Conservation (phyloP, 1,140 invertebrate genomes). For the Acyrthosiphon pisum region DNA sequence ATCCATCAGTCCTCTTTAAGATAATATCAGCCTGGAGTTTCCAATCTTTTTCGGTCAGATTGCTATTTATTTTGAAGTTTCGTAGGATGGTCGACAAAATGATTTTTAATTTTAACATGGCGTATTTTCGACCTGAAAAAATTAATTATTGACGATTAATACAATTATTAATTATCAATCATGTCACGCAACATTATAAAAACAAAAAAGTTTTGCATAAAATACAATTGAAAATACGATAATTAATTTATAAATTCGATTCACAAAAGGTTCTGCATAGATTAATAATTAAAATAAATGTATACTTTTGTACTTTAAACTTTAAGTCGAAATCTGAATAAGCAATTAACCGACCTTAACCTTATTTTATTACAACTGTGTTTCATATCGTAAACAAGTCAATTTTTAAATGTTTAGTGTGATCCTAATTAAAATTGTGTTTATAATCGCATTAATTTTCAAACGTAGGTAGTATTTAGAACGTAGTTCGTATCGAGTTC, state of each 20-base stretch:
- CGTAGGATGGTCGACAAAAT: constrained; percentile 84
- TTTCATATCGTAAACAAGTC: background rate
- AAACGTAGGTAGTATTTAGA: background rate
- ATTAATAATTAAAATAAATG: constrained; percentile 38
- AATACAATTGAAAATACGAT: constrained; percentile 34
- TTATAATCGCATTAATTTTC: background rate
- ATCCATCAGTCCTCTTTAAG: constrained; percentile 80
- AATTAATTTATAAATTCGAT: background rate
- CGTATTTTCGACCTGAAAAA: constrained; percentile 80
- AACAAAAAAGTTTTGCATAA: constrained; percentile 28
- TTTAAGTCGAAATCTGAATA: constrained; percentile 14
- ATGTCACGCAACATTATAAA: background rate
- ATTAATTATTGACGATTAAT: background rate
- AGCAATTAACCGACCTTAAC: background rate
- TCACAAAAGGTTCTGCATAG: background rate
- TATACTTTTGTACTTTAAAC: background rate
- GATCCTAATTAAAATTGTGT: background rate
- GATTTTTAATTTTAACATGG: constrained; percentile 86
- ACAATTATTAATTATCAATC: background rate
- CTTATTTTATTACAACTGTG: constrained; percentile 5
- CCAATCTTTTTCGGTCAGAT: constrained; percentile 75
- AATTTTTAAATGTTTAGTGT: background rate
- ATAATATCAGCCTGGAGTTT: constrained; percentile 82
- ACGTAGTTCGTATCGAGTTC: background rate
- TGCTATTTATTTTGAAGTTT: constrained; percentile 77